Evolutionary conservation across 2,113 vertebrate species (phyloP).

Genomic region (Stegastes partitus): DNA sequence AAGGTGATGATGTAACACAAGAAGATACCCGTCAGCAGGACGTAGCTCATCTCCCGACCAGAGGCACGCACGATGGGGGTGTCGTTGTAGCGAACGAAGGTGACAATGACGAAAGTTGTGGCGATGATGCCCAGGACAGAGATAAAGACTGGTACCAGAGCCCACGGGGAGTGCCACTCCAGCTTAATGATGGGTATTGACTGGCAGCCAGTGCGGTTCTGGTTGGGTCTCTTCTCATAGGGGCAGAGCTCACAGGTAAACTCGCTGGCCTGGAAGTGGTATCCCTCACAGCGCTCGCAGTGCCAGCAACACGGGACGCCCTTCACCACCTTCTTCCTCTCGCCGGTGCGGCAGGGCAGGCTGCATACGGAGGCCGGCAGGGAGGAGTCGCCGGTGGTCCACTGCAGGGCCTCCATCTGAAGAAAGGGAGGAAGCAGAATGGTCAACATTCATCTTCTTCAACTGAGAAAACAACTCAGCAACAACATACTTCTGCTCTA

Average conservation of each 20-base stretch:
- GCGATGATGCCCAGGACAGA: constrained; percentile 93
- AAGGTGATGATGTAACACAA: constrained; percentile 96
- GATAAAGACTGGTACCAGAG: constrained; percentile 92
- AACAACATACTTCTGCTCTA: too few relatives aligned
- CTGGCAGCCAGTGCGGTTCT: constrained; percentile 93
- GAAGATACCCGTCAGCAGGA: constrained; percentile 96
- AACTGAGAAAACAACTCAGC: too few relatives aligned
- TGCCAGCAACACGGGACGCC: constrained; percentile 98
- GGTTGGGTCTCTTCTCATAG: constrained; percentile 90
- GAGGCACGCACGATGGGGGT: constrained; percentile 95
- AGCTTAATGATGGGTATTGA: constrained; percentile 94
- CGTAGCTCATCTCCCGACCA: constrained; percentile 95
- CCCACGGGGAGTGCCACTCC: constrained; percentile 98
- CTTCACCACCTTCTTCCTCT: constrained; percentile 97
- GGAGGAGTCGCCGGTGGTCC: constrained; percentile 84
- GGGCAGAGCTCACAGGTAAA: constrained; percentile 94
- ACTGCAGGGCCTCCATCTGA: constrained; percentile 93
- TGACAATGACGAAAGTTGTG: constrained; percentile 92
- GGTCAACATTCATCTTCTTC: not conserved
- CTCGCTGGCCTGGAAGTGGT: constrained; percentile 94
- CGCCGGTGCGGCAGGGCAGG: constrained; percentile 91
- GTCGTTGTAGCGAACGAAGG: constrained; percentile 93
- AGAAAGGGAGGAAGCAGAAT: constrained; percentile 9
- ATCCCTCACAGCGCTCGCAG: constrained; percentile 96
- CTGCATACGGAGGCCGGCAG: constrained; percentile 93